Base-by-base conservation (phyloP, 2,797 vertebrate genomes). In the Neosilurus hyrtlii region DNA sequence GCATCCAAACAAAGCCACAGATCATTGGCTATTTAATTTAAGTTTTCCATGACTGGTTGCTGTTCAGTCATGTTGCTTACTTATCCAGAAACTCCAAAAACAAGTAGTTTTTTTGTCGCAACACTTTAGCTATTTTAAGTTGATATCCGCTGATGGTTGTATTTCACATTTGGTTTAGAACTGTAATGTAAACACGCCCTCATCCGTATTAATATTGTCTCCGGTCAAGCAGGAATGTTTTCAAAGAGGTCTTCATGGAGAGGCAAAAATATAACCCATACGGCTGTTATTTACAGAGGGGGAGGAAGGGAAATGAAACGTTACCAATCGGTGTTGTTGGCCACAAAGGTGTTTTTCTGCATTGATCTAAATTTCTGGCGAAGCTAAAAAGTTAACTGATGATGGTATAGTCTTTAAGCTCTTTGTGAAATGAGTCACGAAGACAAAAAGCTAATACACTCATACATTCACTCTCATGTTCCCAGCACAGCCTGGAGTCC, bases 401-500 rank as follows among this genome's bases (percentile, higher is more conserved):
- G 84, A 90, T 89, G 90, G 91, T 89, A 91, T 77, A 79, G 79
- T 43, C 85, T 72, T 82, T 22, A 63, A 84, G 82, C 52, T 82
- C 76, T 67, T 90, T 90, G 88, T 89, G 84, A 90, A 83, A 76
- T 71, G 75, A 68, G 79, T 59, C 85, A 87, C 77, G 85, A 89
- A 87, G 26, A 88, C 88, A 86, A 83, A 85, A 86, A 85, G 90
- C 73, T 88, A 92, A 90, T 91, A 30, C 30, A 30, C 2, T 30
- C 30, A 86, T 90, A 90, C 87, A 89, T 84, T 3, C 62, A 79
- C 80, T 88, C 83, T 77, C 16, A 22, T 65, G 67, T 71, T 83
- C 86, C 84, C 84, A 85, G 86, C 75, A 70, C 82, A 87, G 88
- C 65, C 14, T 56, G 52, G 37, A 51, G 56, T 57, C n/a, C 43